Conservation (phyloP, 2,113 vertebrate genomes). For the Cebidichthys violaceus region DNA sequence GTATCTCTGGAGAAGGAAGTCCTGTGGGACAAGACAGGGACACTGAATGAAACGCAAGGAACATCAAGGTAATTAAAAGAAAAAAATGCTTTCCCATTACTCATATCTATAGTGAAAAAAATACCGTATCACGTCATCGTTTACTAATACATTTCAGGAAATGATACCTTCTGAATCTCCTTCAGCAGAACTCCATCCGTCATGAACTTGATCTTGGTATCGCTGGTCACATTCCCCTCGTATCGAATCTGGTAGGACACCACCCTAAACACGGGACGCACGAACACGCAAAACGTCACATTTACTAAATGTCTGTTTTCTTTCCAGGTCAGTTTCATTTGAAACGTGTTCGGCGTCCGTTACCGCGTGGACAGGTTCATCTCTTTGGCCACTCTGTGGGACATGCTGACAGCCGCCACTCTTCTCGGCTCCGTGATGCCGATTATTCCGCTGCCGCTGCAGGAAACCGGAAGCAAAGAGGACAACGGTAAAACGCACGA, state of each 20-base stretch:
- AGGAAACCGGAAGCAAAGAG: neutral
- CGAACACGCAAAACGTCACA: neutral
- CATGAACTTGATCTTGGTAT: conserved; percentile 98
- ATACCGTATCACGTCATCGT: neutral
- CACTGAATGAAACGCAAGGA: neutral
- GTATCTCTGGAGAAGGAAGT: conserved; percentile 94
- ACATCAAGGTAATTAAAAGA: neutral
- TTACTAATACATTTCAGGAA: neutral
- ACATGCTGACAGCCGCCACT: conserved; percentile 96
- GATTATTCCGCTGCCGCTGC: conserved; percentile 83
- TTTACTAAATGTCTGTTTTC: neutral
- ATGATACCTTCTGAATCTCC: conserved; percentile 93
- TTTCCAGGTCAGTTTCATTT: neutral
- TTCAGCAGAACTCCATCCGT: conserved; percentile 96
- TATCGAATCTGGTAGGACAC: conserved; percentile 98
- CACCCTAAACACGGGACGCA: conserved; percentile 79
- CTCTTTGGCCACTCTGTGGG: conserved; percentile 93
- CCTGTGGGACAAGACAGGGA: conserved; percentile 79
- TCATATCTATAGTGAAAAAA: neutral
- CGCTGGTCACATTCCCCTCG: conserved; percentile 91
- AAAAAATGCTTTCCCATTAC: neutral
- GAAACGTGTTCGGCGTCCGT: neutral
- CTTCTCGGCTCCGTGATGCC: conserved; percentile 95
- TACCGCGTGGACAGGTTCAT: conserved; percentile 94
- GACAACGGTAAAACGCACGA: neutral